Percentiles rank a stretch among this genome's conserved stretches.
phyloP scores from a whole-genome alignment of 2,113 vertebrate species.

The Cololabis saira region DNA sequence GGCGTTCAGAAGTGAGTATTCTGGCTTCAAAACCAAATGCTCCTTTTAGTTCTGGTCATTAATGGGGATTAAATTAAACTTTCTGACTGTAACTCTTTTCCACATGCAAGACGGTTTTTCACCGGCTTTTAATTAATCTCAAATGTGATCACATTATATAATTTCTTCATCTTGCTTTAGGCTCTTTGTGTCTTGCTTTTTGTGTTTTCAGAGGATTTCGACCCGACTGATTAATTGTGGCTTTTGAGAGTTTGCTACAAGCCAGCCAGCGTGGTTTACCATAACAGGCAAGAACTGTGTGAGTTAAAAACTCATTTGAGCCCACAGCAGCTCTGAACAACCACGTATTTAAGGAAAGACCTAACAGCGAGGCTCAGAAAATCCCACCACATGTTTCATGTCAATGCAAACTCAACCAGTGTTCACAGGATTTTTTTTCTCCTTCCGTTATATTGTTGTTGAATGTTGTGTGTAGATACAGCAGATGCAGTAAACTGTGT shows the following conservation, averaged over 20 bases:
- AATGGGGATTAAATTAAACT: constrained; percentile 42
- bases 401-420: constrained; percentile 1
- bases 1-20: constrained; percentile 51
- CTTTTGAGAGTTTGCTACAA: constrained; percentile 26
- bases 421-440: not conserved
- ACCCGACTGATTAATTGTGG: constrained; percentile 26
- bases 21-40: constrained; percentile 56
- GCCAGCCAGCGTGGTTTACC: constrained; percentile 42
- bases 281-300: constrained; percentile 3
- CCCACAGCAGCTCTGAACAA: constrained; percentile 22
- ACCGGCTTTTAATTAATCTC: not conserved
- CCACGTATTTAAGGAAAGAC: constrained; percentile 40
- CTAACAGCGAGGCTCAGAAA: constrained; percentile 5
- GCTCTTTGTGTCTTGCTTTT: not conserved
- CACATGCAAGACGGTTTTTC: too few species aligned
- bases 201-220: constrained; percentile 36
- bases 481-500: too few species aligned
- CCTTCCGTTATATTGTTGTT: too few species aligned
- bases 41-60: constrained; percentile 34
- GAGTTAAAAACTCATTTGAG: constrained; percentile 18
- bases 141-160: too few species aligned
- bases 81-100: too few species aligned
- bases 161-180: too few species aligned
- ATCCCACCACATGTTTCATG: constrained; percentile 16
- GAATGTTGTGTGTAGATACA: too few species aligned